phyloP scores from a whole-genome alignment of 2,888 invertebrate species.

The Tolmerus cingulatus region DNA sequence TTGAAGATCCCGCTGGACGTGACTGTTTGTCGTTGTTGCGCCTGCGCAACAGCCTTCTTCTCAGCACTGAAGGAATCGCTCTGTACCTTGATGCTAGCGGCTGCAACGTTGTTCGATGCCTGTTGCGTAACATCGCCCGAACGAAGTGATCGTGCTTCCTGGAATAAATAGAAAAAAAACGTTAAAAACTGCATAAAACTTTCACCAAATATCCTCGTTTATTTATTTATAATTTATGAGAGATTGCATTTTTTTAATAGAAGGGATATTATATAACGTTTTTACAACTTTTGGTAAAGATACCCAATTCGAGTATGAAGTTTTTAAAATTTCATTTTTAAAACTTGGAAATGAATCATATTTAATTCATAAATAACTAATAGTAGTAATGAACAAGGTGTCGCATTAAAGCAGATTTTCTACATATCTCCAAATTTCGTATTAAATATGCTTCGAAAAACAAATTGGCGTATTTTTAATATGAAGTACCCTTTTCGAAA shows the following conservation, averaged over 20 bases:
- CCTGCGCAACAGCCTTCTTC: conserved; percentile 75
- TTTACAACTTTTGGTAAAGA: no score
- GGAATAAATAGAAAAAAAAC: conserved; percentile 49
- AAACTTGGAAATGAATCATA: no score
- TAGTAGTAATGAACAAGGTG: no score
- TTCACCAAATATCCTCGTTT: not conserved
- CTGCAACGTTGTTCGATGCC: conserved; percentile 85
- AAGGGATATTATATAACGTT: no score
- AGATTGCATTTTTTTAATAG: not conserved
- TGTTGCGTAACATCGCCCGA: conserved; percentile 85
- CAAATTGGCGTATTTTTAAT: no score
- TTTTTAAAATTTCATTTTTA: no score
- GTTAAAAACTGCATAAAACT: not conserved
- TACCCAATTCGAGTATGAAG: no score
- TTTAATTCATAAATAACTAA: no score
- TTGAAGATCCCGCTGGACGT: conserved; percentile 82
- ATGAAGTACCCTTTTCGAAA: no score
- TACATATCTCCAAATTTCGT: no score
- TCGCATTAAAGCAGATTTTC: no score
- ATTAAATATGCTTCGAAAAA: no score
- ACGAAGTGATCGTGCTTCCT: conserved; percentile 86
- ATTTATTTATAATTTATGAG: not conserved
- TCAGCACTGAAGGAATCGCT: conserved; percentile 88
- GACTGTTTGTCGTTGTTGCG: conserved; percentile 77
- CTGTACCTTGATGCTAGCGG: conserved; percentile 83